Base-by-base conservation (phyloP, 2,888 invertebrate species). In the Eueremaeus valkanovi region DNA sequence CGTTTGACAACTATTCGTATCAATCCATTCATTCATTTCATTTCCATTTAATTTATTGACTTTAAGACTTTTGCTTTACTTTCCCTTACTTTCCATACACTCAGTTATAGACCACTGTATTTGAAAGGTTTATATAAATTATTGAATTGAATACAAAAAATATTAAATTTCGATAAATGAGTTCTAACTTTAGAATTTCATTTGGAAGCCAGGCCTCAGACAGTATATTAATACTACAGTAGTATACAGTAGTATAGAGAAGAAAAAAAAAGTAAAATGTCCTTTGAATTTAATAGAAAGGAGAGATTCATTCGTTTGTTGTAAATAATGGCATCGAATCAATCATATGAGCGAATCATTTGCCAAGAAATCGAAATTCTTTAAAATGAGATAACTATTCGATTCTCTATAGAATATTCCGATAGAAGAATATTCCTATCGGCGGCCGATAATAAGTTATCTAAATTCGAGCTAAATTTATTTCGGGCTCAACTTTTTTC, bases 131-230 rank as follows among this genome's bases (percentile, higher is more conserved):
- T 51, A 51, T 51, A 51, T 16, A 51, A 51, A 8, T 51, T 51
- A 21, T 51, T 51, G 51, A 51, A 51, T 51, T 51, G 51, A 51
- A 21, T 16, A 21, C 5, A 45, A 45, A 21, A 51, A 21, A 16
- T 51, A 51, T 51, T 51, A 51, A 51, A 51, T 51, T 21, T 51
- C 51, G 5, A 21, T 51, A 51, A 51, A 51, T 51, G 51, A 51
- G 51, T 51, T 21, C 5, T 16, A 11, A 51, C 6, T 51, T 51
- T 18, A 45, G 45, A 45, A 11, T 40, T 45, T 45, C 18, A 8
- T 36, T 36, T 36, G 36, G 5, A 11, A 36, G 5, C 36, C 36
- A 36, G 11, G n/a, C n/a, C n/a, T n/a, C n/a, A n/a, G n/a, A n/a
- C n/a, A n/a, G n/a, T n/a, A n/a, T n/a, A n/a, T n/a, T n/a, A n/a